Conservation (phyloP, 2,797 vertebrate species). For the Scyliorhinus canicula region DNA sequence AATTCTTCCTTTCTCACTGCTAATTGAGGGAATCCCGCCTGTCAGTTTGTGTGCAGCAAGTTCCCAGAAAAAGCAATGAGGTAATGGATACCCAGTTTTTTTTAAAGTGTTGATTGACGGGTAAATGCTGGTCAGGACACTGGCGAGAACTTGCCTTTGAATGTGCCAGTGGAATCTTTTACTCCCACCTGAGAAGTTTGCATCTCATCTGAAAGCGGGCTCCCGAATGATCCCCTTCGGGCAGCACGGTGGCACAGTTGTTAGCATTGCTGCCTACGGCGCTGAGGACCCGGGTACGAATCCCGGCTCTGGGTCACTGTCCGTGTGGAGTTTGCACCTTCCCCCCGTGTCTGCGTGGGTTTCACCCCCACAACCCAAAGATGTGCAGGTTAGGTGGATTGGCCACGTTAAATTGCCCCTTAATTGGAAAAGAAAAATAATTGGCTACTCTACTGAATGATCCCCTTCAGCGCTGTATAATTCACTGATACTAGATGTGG, state of each 20-base stretch:
- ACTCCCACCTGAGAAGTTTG: neutral
- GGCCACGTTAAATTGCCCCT: too few species aligned
- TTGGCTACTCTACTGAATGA: too few species aligned
- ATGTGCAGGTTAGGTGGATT: too few species aligned
- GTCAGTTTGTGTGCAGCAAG: neutral
- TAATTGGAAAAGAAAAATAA: too few species aligned
- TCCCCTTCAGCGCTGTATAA: too few species aligned
- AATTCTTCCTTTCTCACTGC: neutral
- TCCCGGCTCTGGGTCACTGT: too few species aligned
- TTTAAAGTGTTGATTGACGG: neutral
- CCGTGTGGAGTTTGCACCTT: too few species aligned
- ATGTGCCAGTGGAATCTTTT: neutral
- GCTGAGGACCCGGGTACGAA: too few species aligned
- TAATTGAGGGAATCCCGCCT: neutral
- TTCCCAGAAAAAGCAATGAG: neutral
- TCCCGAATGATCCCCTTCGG: neutral
- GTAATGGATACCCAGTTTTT: neutral
- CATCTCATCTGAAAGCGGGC: neutral
- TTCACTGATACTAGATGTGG: neutral
- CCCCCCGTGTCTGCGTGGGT: too few species aligned
- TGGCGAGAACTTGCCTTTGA: neutral
- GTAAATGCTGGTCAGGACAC: neutral
- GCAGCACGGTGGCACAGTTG: too few species aligned
- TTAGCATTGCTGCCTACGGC: too few species aligned
- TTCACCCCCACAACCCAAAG: too few species aligned